phyloP scores from a whole-genome alignment of 2,113 vertebrate species.

The Guaruba guarouba region DNA sequence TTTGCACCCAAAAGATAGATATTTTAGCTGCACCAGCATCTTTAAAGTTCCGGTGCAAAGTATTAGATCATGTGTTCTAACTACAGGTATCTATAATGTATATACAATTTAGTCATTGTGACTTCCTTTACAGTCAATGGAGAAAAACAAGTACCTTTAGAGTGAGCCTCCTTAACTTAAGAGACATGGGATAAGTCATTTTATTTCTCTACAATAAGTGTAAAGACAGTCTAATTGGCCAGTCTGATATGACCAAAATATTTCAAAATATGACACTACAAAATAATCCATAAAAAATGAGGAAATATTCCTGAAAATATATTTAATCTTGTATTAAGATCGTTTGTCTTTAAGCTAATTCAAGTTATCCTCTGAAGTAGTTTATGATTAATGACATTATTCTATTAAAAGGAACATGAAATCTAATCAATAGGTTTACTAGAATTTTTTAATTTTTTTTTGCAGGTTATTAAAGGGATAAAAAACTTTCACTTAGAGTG shows the following conservation, averaged over 20 bases:
- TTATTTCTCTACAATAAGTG: background rate
- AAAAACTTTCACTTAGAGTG: background rate
- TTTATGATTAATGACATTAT: background rate
- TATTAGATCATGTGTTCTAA: background rate
- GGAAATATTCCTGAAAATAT: background rate
- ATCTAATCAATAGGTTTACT: background rate
- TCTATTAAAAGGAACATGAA: background rate
- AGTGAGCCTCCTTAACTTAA: background rate
- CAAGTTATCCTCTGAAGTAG: background rate
- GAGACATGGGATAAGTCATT: background rate
- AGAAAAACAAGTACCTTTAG: background rate
- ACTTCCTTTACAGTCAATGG: background rate
- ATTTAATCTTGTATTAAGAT: background rate
- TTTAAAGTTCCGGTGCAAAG: background rate
- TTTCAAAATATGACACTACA: background rate
- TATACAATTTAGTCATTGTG: background rate
- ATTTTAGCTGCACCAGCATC: background rate
- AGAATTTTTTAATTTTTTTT: background rate
- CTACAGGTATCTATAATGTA: background rate
- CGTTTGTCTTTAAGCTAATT: background rate
- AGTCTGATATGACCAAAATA: background rate
- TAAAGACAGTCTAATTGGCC: background rate
- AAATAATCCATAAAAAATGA: background rate
- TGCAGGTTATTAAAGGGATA: background rate
- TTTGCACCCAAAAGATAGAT: background rate